Conservation (phyloP, 1,140 invertebrate species). For the Phenacoccus solenopsis region DNA sequence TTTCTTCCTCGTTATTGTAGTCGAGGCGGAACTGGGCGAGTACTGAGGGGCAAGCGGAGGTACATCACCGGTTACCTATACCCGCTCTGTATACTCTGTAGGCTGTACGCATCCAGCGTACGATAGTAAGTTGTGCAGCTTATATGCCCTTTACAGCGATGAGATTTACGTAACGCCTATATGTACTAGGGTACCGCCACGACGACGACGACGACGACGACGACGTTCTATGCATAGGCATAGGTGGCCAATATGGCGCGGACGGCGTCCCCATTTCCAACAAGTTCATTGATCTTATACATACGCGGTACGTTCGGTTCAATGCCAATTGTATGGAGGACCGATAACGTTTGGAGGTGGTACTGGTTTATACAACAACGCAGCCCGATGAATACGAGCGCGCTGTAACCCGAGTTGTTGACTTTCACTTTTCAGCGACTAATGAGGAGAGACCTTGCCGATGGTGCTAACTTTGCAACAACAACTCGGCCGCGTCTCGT, state of each 20-base stretch:
- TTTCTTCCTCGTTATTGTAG: background rate
- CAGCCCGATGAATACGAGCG: background rate
- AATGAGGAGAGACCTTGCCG: conserved; percentile 12
- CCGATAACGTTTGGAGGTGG: conserved; percentile 1
- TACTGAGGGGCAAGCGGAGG: no score
- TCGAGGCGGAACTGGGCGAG: no score
- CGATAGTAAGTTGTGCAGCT: no score
- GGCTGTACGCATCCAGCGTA: no score
- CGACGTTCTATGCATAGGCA: background rate
- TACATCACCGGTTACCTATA: no score
- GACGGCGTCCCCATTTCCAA: conserved; percentile 9
- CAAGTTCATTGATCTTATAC: conserved; percentile 6
- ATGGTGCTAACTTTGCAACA: conserved; percentile 12
- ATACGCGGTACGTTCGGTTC: background rate
- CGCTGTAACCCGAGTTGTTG: background rate
- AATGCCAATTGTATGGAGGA: conserved; percentile 7
- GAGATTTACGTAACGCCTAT: no score
- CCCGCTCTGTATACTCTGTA: no score
- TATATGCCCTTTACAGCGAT: no score
- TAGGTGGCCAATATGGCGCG: conserved; percentile 7
- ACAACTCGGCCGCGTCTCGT: no score
- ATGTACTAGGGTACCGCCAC: no score
- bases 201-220: no score
- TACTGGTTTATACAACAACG: conserved; percentile 7
- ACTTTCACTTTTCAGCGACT: conserved; percentile 15